These are phyloP conservation scores for Hydrozoanthus tunicans DNA, from an alignment of 64 coral and sea anemone genomes.

Conservation along the genomic window DNA sequence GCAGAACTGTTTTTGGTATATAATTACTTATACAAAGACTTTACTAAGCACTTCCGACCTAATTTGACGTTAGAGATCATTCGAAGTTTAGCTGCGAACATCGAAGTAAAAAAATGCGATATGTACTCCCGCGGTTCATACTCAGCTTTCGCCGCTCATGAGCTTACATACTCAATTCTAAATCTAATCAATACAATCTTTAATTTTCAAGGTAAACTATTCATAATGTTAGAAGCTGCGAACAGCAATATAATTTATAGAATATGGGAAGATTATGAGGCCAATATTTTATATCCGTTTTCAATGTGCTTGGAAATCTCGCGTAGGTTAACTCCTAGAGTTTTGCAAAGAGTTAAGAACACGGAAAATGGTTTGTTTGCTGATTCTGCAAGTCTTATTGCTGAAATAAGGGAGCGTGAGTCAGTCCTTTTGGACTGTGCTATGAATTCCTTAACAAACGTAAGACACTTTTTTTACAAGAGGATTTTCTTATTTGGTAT, in stretches of 20 bases:
- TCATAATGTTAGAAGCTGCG: background rate
- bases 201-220: background rate
- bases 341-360: too few species aligned
- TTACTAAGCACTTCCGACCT: conserved; percentile 1
- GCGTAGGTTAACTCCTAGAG: background rate
- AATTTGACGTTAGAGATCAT: background rate
- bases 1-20: conserved; percentile 17
- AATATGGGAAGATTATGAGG: background rate
- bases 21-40: conserved; percentile 1
- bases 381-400: background rate
- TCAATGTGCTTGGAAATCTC: background rate
- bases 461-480: conserved; percentile 11
- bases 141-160: background rate
- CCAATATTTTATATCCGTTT: background rate
- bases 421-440: background rate
- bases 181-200: background rate
- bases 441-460: background rate
- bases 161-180: background rate
- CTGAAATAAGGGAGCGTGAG: background rate
- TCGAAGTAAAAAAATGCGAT: conserved; percentile 1
- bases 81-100: conserved; percentile 1
- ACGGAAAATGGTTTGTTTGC: background rate
- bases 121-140: background rate
- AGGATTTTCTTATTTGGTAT: background rate
- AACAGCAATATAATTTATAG: background rate